Evolutionary conservation across 2,797 vertebrate species (phyloP).

Genomic region (Phalloptychus januarius): DNA sequence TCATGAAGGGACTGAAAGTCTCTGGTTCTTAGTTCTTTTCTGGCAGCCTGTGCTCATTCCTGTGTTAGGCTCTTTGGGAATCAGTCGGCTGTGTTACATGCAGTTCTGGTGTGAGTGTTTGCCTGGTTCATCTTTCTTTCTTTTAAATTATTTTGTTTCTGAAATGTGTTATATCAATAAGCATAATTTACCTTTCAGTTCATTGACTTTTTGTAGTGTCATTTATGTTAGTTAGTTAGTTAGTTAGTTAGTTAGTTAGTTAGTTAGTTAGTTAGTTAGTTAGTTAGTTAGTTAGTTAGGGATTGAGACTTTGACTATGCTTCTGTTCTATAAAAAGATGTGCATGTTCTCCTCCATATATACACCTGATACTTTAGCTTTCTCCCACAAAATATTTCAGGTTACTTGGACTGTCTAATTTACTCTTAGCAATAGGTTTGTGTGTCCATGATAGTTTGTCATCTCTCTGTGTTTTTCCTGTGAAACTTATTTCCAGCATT

Average conservation of each 20-base stretch:
- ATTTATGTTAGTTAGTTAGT: background rate
- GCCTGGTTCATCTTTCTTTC: background rate
- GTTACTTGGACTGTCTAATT: background rate
- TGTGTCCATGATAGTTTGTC: background rate
- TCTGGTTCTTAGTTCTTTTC: background rate
- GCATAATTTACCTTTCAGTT: too few species aligned
- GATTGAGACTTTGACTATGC: background rate
- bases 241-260: too few species aligned
- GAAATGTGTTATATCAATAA: too few species aligned
- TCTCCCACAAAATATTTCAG: background rate
- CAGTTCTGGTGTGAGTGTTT: background rate
- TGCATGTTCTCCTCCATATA: background rate
- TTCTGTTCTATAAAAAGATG: background rate
- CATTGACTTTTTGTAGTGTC: background rate
- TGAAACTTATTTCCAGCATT: background rate
- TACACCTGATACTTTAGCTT: background rate
- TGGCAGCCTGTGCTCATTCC: background rate
- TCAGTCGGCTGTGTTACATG: background rate
- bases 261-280: too few species aligned
- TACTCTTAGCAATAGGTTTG: background rate
- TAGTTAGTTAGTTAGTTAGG: background rate
- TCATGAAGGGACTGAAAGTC: background rate
- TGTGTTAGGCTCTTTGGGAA: background rate
- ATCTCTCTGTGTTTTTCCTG: background rate
- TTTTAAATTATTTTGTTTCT: background rate